phyloP scores from a whole-genome alignment of 1,140 invertebrate species.

The Caenorhabditis remanei region DNA sequence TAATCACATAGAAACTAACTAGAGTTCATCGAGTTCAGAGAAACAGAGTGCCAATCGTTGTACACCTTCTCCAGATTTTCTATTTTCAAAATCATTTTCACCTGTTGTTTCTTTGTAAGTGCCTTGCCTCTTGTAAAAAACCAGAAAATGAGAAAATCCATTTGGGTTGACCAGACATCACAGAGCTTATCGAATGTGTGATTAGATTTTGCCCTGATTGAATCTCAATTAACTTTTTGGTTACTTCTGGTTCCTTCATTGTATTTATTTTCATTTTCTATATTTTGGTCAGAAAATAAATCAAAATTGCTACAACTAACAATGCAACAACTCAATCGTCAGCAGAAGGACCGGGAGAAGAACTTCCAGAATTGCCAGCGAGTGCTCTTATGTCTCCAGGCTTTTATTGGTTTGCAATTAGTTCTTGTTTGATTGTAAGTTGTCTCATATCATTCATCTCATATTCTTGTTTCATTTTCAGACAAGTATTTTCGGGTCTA shows the following conservation, averaged over 20 bases:
- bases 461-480: background rate
- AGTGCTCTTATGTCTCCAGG: slow-evolving; percentile 13
- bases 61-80: background rate
- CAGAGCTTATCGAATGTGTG: too few species aligned
- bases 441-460: background rate
- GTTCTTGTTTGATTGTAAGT: slow-evolving; percentile 33
- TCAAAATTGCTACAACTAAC: slow-evolving; percentile 21
- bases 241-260: background rate
- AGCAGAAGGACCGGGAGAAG: slow-evolving; percentile 12
- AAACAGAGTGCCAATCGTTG: background rate
- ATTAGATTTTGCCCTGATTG: too few species aligned
- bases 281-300: background rate
- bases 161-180: background rate
- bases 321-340: background rate
- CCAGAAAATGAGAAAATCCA: background rate
- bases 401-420: background rate
- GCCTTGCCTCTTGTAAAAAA: too few species aligned
- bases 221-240: background rate
- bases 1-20: too few species aligned
- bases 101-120: background rate
- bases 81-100: background rate
- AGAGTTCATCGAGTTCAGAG: background rate
- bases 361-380: background rate
- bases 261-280: background rate
- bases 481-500: slow-evolving; percentile 12